phyloP scores from a whole-genome alignment of 2,888 invertebrate genomes.

The Carcina quercana region DNA sequence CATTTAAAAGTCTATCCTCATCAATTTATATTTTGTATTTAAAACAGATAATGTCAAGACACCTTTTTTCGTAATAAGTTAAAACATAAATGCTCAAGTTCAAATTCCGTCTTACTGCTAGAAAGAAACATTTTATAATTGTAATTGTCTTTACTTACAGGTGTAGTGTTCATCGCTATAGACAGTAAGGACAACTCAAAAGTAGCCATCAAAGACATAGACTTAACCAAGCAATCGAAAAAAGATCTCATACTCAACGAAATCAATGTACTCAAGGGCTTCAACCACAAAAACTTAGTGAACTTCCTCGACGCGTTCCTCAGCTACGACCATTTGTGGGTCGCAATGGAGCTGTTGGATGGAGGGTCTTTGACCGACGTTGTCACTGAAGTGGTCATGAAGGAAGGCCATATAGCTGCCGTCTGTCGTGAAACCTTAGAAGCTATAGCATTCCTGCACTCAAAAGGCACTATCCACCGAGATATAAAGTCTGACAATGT shows the following conservation, averaged over 20 bases:
- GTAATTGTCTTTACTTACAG: conserved; percentile 47
- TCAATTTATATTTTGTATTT: too few species aligned
- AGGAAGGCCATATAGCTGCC: conserved; percentile 96
- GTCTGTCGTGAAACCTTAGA: conserved; percentile 90
- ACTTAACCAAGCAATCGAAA: conserved; percentile 94
- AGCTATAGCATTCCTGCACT: conserved; percentile 92
- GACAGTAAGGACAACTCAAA: conserved; percentile 81
- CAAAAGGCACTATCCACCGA: conserved; percentile 92
- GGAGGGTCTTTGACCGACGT: conserved; percentile 98
- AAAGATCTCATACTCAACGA: conserved; percentile 97
- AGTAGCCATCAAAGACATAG: conserved; percentile 98
- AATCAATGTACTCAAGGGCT: conserved; percentile 92
- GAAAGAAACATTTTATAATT: too few species aligned
- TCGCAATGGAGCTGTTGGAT: conserved; percentile 95
- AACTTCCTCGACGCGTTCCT: conserved; percentile 96
- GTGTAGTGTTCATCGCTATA: conserved; percentile 92
- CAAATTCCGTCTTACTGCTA: too few species aligned
- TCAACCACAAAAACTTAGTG: conserved; percentile 95
- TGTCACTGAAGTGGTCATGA: conserved; percentile 97
- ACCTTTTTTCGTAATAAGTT: too few species aligned
- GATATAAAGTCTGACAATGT: conserved; percentile 99
- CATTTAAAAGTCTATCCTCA: too few species aligned
- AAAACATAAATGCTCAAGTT: too few species aligned
- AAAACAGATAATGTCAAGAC: too few species aligned
- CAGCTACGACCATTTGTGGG: conserved; percentile 95